Percentiles rank a stretch among this genome's conserved stretches.
Conservation (phyloP, 2,888 invertebrate genomes). For the Parelbella ahira region DNA sequence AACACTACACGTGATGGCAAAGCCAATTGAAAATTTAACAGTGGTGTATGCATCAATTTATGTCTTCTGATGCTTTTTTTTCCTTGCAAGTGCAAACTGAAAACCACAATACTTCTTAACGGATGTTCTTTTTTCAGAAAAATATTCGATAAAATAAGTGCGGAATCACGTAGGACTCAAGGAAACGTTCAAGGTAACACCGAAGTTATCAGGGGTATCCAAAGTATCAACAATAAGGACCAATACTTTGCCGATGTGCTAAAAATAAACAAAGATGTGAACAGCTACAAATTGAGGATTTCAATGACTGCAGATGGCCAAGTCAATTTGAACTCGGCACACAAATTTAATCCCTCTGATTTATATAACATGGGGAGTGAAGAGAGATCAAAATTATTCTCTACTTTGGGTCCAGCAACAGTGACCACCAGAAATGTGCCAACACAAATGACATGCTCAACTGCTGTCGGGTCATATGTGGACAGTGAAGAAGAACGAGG, state of each 20-base stretch:
- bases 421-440: conserved; percentile 47
- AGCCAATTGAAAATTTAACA: no score
- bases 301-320: conserved; percentile 70
- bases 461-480: conserved; percentile 41
- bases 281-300: conserved; percentile 69
- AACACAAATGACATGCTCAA: conserved; percentile 41
- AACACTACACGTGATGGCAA: no score
- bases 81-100: no score
- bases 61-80: no score
- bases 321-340: conserved; percentile 65
- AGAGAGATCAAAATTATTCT: conserved; percentile 56
- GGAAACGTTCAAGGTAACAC: conserved; percentile 72
- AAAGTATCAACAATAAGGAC: conserved; percentile 75
- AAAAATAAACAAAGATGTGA: conserved; percentile 75
- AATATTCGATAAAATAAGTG: conserved; percentile 80
- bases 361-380: conserved; percentile 52
- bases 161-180: conserved; percentile 72
- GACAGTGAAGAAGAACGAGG: conserved; percentile 42
- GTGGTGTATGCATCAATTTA: no score
- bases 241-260: conserved; percentile 79
- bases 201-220: conserved; percentile 77
- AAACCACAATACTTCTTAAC: no score
- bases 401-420: conserved; percentile 51
- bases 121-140: no score
- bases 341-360: conserved; percentile 62